A percentile compares a stretch with the other conserved stretches of the same genome.
These are phyloP conservation scores for Sebastes ruberrimus DNA, from an alignment of 2,797 vertebrate genomes.

Conservation along the genomic window DNA sequence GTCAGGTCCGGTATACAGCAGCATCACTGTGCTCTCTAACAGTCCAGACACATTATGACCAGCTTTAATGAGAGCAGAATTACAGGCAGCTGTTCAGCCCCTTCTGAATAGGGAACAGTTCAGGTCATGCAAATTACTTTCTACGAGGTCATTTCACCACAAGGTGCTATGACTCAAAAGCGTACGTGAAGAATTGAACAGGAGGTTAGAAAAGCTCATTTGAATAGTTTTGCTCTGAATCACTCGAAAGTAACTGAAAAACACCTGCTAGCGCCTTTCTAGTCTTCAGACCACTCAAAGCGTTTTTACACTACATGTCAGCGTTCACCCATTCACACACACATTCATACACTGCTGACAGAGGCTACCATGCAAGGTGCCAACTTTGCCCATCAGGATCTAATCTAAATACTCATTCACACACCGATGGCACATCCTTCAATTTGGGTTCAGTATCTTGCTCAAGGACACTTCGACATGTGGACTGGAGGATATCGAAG, in stretches of 20 bases:
- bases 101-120: constrained; percentile 11
- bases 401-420: no score
- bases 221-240: background rate
- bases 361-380: no score
- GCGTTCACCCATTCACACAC: no score
- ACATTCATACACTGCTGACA: no score
- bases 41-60: constrained; percentile 17
- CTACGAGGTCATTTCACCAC: constrained; percentile 10
- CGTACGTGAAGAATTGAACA: background rate
- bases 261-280: background rate
- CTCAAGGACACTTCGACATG: no score
- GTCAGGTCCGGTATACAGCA: background rate
- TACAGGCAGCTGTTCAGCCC: constrained; percentile 44
- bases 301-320: no score
- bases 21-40: constrained; percentile 24
- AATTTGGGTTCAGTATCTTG: no score
- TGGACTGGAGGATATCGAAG: no score
- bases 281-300: no score
- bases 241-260: background rate
- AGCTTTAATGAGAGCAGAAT: constrained; percentile 25
- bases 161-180: background rate
- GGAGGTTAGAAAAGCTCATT: background rate
- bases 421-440: no score
- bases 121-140: constrained; percentile 40
- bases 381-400: no score